These are phyloP conservation scores for Eospalax fontanierii DNA, from an alignment of 2,797 vertebrate genomes.

Conservation along the genomic window DNA sequence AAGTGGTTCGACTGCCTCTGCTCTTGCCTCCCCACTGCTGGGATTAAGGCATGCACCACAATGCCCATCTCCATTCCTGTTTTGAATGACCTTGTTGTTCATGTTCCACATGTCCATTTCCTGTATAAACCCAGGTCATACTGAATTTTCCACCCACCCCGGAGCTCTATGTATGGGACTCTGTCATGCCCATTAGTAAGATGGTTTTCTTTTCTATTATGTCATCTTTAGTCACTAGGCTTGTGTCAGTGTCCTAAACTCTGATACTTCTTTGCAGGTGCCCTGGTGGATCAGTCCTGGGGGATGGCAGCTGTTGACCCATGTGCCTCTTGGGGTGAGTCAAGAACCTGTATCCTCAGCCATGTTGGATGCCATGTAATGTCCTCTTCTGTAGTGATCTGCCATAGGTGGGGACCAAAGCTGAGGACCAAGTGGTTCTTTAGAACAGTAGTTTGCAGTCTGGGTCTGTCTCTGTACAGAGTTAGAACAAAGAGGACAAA, in stretches of 20 bases:
- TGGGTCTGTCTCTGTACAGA: neutral
- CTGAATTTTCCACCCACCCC: neutral
- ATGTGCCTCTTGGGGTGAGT: slow-evolving; percentile 80
- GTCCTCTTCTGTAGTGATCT: neutral
- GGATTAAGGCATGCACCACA: no score
- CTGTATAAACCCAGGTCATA: neutral
- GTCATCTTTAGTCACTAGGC: neutral
- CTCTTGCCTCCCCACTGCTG: no score
- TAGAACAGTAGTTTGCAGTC: neutral
- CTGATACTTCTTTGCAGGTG: slow-evolving; percentile 66
- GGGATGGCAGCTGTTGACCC: slow-evolving; percentile 64
- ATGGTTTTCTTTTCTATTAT: neutral
- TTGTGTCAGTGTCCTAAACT: neutral
- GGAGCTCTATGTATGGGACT: neutral
- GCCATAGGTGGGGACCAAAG: neutral
- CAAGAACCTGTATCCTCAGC: neutral
- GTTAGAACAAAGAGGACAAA: neutral
- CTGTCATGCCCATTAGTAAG: neutral
- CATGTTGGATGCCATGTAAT: neutral
- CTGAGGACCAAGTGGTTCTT: neutral
- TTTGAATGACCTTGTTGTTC: neutral
- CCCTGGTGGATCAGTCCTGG: slow-evolving; percentile 71
- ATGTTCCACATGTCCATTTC: neutral
- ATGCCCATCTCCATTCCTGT: neutral
- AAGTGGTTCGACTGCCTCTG: no score